Percentiles rank a stretch among this genome's conserved stretches.
Evolutionary conservation across 2,888 invertebrate species (phyloP).

Genomic region (Thelaira solivaga): DNA sequence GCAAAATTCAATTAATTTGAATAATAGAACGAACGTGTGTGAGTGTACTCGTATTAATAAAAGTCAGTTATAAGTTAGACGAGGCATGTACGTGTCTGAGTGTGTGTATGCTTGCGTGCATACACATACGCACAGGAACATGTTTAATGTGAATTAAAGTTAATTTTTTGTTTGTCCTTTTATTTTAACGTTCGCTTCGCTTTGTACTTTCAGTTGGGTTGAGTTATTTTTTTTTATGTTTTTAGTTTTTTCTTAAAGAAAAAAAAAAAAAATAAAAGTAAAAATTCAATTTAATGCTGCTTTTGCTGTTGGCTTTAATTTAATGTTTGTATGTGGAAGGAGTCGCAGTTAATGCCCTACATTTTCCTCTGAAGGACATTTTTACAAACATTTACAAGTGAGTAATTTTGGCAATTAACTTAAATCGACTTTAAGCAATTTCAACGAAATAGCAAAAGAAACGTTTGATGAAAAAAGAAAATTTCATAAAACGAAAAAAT

Average conservation of each 20-base stretch:
- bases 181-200: too few species aligned
- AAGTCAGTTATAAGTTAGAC: not conserved
- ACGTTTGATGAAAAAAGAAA: too few species aligned
- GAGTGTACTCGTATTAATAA: too few species aligned
- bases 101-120: not conserved
- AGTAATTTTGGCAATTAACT: not conserved
- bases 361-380: not conserved
- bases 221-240: not conserved
- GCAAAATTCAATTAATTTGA: conserved; percentile 54
- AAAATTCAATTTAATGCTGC: not conserved
- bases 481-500: too few species aligned
- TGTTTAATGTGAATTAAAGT: not conserved
- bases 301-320: not conserved
- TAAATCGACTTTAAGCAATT: too few species aligned
- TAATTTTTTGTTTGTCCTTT: conserved; percentile 3
- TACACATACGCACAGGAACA: not conserved
- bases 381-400: not conserved
- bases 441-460: too few species aligned
- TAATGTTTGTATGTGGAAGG: not conserved
- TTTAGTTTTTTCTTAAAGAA: not conserved
- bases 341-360: not conserved
- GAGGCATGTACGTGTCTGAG: not conserved
- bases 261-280: not conserved
- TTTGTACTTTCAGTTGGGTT: too few species aligned
- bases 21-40: conserved; percentile 14